Evolutionary conservation across 2,888 invertebrate genomes (phyloP).

Genomic region (Hirudinaria manillensis): DNA sequence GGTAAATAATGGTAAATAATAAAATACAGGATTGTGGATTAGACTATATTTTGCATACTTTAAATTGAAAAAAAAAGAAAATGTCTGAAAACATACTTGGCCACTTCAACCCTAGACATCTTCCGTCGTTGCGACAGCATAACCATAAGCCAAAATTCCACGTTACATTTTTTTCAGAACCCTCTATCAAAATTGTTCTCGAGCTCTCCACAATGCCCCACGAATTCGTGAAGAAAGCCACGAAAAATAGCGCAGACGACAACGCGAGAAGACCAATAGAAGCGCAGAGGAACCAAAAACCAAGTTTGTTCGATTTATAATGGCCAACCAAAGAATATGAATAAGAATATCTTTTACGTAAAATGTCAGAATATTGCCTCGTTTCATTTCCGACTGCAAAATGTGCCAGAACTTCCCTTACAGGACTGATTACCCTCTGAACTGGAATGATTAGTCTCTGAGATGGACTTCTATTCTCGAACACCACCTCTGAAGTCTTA

Average conservation of each 20-base stretch:
- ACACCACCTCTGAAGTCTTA: background rate
- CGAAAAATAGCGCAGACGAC: conserved; percentile 35
- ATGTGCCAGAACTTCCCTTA: too few relatives aligned
- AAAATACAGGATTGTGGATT: background rate
- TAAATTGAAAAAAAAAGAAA: background rate
- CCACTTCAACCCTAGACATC: conserved; percentile 38
- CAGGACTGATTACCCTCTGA: too few relatives aligned
- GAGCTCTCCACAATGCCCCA: conserved; percentile 35
- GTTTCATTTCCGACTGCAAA: too few relatives aligned
- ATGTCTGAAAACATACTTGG: conserved; percentile 29
- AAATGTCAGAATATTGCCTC: too few relatives aligned
- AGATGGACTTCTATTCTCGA: background rate
- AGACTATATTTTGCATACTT: background rate
- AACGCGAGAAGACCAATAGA: conserved; percentile 34
- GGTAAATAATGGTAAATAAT: background rate
- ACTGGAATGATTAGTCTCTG: too few relatives aligned
- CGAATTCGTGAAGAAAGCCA: conserved; percentile 36
- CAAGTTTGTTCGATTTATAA: conserved; percentile 4
- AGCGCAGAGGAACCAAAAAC: conserved; percentile 15
- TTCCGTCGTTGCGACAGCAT: conserved; percentile 37
- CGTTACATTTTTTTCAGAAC: background rate
- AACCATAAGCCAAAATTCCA: conserved; percentile 40
- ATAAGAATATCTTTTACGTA: background rate
- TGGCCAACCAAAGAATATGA: conserved; percentile 1
- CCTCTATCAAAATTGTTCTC: background rate